Percentiles rank a stretch among this genome's conserved stretches.
Evolutionary conservation across 2,113 vertebrate species (phyloP).

Genomic region (Laticauda colubrina): DNA sequence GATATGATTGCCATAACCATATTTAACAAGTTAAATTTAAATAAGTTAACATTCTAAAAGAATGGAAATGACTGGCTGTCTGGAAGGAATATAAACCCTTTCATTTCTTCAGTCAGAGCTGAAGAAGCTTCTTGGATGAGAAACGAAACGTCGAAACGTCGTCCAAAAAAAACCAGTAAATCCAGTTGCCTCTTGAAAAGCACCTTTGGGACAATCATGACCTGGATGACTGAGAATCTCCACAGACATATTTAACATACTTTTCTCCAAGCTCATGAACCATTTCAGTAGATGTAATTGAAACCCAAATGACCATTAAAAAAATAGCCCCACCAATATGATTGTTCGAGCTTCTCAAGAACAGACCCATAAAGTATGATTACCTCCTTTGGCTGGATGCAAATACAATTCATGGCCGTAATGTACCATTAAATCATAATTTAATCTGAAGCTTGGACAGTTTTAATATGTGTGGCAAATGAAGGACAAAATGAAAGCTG

Average conservation of each 20-base stretch:
- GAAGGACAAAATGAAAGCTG: conserved; percentile 21
- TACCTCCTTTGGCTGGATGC: neutral
- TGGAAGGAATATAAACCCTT: too few species aligned
- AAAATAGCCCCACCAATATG: neutral
- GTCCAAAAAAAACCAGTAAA: too few species aligned
- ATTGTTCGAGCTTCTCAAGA: accelerated
- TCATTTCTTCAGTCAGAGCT: too few species aligned
- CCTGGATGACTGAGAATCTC: too few species aligned
- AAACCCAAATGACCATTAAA: neutral
- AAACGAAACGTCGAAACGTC: too few species aligned
- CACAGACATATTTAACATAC: neutral
- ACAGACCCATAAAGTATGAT: accelerated
- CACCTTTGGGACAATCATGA: too few species aligned
- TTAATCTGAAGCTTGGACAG: conserved; percentile 7
- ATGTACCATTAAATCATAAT: neutral
- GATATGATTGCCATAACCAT: neutral
- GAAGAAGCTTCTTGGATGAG: too few species aligned
- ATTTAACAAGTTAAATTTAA: neutral
- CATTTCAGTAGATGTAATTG: neutral
- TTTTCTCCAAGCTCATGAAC: neutral
- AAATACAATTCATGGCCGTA: neutral
- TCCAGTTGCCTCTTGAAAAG: too few species aligned
- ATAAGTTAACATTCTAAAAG: too few species aligned
- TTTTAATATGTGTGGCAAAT: neutral
- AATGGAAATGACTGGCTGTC: too few species aligned